Evolutionary conservation across 2,888 invertebrate genomes (phyloP).

Genomic region (Noctua fimbriata): DNA sequence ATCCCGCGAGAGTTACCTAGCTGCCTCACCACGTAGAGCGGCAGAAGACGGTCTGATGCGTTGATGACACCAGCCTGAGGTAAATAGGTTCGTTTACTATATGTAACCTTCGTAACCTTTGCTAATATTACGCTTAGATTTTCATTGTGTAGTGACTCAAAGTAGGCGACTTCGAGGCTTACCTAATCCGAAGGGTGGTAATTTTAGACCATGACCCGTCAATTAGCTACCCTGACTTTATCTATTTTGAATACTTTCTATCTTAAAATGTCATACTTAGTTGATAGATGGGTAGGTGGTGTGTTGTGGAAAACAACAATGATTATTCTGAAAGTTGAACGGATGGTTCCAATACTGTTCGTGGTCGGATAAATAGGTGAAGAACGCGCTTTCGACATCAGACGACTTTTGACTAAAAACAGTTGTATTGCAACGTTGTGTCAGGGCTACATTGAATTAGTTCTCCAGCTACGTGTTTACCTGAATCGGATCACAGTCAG

Average conservation of each 20-base stretch:
- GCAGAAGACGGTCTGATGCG: conserved; percentile 95
- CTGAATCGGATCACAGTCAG: conserved; percentile 95
- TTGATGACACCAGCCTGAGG: conserved; percentile 91
- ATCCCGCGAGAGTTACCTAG: conserved; percentile 94
- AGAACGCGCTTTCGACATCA: conserved; percentile 52
- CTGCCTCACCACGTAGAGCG: conserved; percentile 96
- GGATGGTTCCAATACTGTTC: not conserved
- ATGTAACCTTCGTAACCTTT: not conserved
- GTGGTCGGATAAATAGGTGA: conserved; percentile 6
- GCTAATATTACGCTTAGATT: not conserved
- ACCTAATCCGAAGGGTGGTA: not conserved
- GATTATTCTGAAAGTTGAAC: not conserved
- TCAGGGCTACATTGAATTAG: conserved; percentile 56
- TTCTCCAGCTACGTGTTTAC: conserved; percentile 77
- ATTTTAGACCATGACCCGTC: conserved; percentile 6
- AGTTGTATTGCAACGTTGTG: conserved; percentile 31
- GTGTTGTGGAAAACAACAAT: not conserved
- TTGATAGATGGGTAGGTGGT: not conserved
- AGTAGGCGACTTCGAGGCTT: not conserved
- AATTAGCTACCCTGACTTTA: not conserved
- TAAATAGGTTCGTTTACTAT: conserved; percentile 33
- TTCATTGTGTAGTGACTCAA: not conserved
- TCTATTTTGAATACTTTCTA: conserved; percentile 14
- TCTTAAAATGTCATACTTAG: not conserved
- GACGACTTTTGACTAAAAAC: conserved; percentile 57